Evolutionary conservation across 1,140 invertebrate genomes (phyloP).

Genomic region (Drosophila kanapiae): DNA sequence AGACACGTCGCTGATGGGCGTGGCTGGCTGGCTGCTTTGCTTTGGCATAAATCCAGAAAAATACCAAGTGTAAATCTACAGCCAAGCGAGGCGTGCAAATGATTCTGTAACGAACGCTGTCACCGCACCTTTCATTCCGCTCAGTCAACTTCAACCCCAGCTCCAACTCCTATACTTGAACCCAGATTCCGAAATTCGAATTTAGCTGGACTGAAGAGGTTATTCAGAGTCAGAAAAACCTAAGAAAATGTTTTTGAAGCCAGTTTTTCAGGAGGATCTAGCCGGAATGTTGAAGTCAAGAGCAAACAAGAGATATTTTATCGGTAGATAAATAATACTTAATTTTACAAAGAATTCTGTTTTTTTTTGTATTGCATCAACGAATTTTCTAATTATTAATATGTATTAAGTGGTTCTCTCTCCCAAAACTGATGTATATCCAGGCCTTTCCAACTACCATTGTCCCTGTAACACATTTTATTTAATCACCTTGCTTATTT

Average conservation of each 20-base stretch:
- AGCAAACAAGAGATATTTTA: too few species aligned
- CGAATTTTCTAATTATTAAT: too few species aligned
- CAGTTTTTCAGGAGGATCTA: not conserved
- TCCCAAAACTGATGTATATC: too few species aligned
- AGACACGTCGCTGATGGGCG: constrained; percentile 38
- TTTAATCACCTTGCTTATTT: not conserved
- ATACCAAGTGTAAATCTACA: constrained; percentile 40
- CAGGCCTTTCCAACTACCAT: not conserved
- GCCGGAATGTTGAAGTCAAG: not conserved
- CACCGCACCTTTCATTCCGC: constrained; percentile 25
- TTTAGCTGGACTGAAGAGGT: not conserved
- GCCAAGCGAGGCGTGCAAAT: constrained; percentile 37
- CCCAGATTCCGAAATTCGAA: not conserved
- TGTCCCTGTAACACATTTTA: not conserved
- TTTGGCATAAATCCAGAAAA: constrained; percentile 73
- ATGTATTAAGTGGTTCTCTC: too few species aligned
- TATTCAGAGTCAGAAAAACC: not conserved
- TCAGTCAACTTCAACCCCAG: constrained; percentile 7
- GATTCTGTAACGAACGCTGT: constrained; percentile 50
- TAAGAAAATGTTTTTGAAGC: not conserved
- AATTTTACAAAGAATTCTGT: too few species aligned
- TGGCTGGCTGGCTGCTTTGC: constrained; percentile 22
- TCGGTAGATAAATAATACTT: too few species aligned
- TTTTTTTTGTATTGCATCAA: too few species aligned
- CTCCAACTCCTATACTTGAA: not conserved